Evolutionary conservation across 1,140 invertebrate species (phyloP), one percentile per base, ranked within the genome.

Genomic region (Nebria ingens): DNA sequence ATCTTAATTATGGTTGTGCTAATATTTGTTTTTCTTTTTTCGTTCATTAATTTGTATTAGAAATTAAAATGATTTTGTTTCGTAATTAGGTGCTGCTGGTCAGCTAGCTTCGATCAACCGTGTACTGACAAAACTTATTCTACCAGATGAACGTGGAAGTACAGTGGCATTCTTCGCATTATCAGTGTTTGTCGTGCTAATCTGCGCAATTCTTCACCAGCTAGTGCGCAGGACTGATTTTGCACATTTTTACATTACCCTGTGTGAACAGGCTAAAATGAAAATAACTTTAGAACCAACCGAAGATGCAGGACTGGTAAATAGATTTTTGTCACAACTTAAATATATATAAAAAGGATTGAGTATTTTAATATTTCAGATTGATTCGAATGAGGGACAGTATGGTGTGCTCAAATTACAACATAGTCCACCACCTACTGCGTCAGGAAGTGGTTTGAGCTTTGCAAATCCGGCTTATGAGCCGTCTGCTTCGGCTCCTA

Each of bases 161-260:
- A 94, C 91, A 0, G 81, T 89, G 21, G 81, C 90, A 64, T 94
- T 93, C 72, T 93, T 94, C 66, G 72, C 79, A 13, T 74, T 89
- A 13, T 91, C 89, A 15, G 85, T 87, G 51, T 65, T 81, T 1
- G 80, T 87, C 13, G 82, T 93, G 9, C 71, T 82, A 6, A 71
- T 82, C 11, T 92, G 90, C 60, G 89, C 85, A 59, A 71, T 84
- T 59, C 70, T 91, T 22, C 87, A 93, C 63, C 78, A 87, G 66
- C 67, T 85, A 6, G 81, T 89, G 53, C 82, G 86, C 60, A 78
- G 81, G 53, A 87, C 86, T 23, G 84, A 88, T 4, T 89, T 93
- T 65, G 86, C 92, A 45, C 82, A 87, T 59, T 91, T 87, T 65
- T 91, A 93, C 61, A 76, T 93, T 57, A 82, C 77, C 15, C 69